Conservation (phyloP, 2,113 vertebrate genomes). For the Megaceryle torquata region DNA sequence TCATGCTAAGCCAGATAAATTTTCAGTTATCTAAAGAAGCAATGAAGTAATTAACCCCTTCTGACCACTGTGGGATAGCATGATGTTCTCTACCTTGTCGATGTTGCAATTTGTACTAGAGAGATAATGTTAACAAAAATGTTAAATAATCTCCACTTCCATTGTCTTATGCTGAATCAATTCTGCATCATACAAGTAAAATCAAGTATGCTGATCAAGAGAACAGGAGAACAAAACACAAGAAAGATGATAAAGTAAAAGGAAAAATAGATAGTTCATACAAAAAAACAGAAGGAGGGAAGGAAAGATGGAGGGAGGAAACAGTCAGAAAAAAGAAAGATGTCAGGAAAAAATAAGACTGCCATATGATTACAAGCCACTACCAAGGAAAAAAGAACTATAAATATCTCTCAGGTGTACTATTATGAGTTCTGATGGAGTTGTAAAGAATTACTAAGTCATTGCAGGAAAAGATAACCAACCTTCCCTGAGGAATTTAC, state of each 20-base stretch:
- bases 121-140: background rate
- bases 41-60: background rate
- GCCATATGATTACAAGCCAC: background rate
- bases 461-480: background rate
- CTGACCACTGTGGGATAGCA: background rate
- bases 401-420: background rate
- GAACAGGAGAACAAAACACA: background rate
- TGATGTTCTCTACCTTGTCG: background rate
- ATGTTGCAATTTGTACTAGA: background rate
- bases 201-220: background rate
- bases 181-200: background rate
- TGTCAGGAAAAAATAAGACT: rapidly evolving
- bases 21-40: background rate
- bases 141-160: background rate
- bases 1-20: background rate
- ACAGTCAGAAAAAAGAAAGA: background rate
- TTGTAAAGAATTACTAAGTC: background rate
- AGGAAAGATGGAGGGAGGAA: background rate
- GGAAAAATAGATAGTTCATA: background rate
- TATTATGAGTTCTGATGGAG: background rate
- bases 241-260: background rate
- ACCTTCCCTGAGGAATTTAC: background rate
- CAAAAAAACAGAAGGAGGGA: background rate
- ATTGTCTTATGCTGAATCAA: background rate
- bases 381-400: background rate